Evolutionary conservation across 2,797 vertebrate genomes (phyloP).

Genomic region (Ciconia nigra): DNA sequence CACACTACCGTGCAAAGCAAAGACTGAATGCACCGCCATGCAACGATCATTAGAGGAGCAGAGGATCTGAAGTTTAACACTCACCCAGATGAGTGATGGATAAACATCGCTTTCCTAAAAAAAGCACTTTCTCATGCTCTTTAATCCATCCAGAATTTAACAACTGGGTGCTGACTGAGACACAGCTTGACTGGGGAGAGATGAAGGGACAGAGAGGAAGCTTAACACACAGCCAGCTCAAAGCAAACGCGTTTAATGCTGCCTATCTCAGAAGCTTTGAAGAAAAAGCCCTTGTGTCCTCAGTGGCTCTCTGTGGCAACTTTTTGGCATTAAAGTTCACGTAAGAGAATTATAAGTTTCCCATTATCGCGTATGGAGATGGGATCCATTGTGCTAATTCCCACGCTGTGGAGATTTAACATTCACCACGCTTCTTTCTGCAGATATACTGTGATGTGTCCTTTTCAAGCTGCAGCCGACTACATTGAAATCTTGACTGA

Average conservation of each 20-base stretch:
- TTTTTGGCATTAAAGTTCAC: conserved; percentile 47
- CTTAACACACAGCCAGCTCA: conserved; percentile 30
- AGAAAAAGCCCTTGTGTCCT: conserved; percentile 39
- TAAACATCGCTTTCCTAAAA: conserved; percentile 32
- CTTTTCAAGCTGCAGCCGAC: conserved; percentile 48
- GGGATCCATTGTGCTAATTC: conserved; percentile 59
- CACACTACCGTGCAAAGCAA: background rate
- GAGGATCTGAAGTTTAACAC: conserved; percentile 25
- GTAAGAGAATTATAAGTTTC: background rate
- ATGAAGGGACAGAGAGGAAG: conserved; percentile 32
- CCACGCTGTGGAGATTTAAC: conserved; percentile 47
- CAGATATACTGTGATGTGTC: conserved; percentile 62
- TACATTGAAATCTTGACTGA: conserved; percentile 68
- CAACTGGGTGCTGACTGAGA: conserved; percentile 38
- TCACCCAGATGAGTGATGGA: conserved; percentile 11
- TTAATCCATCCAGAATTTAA: conserved; percentile 58
- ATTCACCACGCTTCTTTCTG: conserved; percentile 24
- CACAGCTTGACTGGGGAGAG: conserved; percentile 37
- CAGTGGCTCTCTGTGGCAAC: conserved; percentile 27
- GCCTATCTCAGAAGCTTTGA: conserved; percentile 43
- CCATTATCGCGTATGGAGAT: conserved; percentile 61
- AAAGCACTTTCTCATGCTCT: conserved; percentile 29
- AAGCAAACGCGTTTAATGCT: background rate
- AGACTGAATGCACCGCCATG: background rate
- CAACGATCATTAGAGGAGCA: conserved; percentile 32